phyloP scores from a whole-genome alignment of 2,888 invertebrate species.

The Nineta flava region DNA sequence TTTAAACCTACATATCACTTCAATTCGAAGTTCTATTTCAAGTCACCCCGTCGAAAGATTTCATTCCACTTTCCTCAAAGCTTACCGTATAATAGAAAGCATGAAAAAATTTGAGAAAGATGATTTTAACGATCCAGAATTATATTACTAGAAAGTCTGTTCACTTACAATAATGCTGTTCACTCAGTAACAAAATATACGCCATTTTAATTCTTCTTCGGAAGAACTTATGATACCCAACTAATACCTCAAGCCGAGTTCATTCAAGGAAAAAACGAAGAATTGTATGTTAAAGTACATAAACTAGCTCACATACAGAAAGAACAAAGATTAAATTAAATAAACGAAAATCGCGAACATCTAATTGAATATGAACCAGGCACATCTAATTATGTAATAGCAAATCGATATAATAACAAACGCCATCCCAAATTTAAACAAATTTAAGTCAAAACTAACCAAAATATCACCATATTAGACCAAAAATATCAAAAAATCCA shows the following conservation, averaged over 20 bases:
- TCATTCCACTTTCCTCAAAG: background rate
- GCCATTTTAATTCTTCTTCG: background rate
- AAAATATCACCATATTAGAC: too few species aligned
- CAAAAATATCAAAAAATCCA: too few species aligned
- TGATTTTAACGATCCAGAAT: too few species aligned
- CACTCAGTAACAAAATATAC: background rate
- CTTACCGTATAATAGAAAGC: background rate
- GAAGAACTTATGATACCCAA: background rate
- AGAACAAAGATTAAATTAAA: too few species aligned
- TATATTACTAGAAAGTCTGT: background rate
- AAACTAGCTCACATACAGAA: background rate
- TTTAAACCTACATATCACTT: background rate
- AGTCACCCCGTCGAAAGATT: background rate
- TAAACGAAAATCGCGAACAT: too few species aligned
- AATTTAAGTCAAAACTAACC: too few species aligned
- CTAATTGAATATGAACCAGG: too few species aligned
- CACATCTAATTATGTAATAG: too few species aligned
- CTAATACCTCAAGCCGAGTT: background rate
- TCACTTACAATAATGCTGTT: constrained; percentile 1
- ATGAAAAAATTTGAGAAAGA: too few species aligned
- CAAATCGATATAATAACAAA: too few species aligned
- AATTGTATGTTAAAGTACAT: background rate
- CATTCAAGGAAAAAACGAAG: constrained; percentile 4
- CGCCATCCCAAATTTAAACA: too few species aligned
- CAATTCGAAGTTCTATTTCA: background rate